Evolutionary conservation across 2,113 vertebrate genomes (phyloP), one percentile per base, ranked within the genome.

Genomic region (Uropsilus gracilis): DNA sequence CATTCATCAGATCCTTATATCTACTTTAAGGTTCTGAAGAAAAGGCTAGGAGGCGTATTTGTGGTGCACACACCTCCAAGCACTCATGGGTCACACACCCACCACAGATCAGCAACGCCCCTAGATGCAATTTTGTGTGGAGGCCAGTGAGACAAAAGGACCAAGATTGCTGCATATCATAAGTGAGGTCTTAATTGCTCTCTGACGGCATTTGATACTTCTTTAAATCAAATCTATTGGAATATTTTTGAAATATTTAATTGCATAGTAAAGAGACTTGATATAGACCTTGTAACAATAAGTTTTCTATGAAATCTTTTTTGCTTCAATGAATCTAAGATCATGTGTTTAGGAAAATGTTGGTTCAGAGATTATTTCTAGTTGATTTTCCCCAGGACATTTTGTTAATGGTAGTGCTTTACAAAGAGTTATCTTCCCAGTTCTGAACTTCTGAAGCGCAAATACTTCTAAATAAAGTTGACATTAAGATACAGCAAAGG

Each of bases 331-430:
- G n/a, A 73, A 46, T 64, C 48, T 55, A 76, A 66, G 48, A 61
- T 69, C 61, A 75, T 28, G 16, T 66, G 30, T 77, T 94, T 22
- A 66, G 48, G 90, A 92, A 76, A 66, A 66, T 26, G 16, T 59
- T 90, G 37, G 48, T 88, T 81, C 64, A 64, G 50, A 80, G 77
- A 82, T 92, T 61, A 69, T 85, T 94, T 95, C 82, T 95, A 55
- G 46, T 37, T 92, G 61, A n/a, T 73, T 94, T 93, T 93, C 44
- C 73, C 77, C 73, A 93, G 53, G 72, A 76, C 63, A 75, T 83
- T 88, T 85, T 75, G 42, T 46, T 68, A 93, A 96, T 73, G 46
- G 82, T 24, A 37, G 28, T 73, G 26, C 89, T 86, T 64, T 72
- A 86, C 84, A 94, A 75, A 55, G 73, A 76, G 30, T 80, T 84